These are phyloP conservation scores for Gymnoscopelus braueri DNA, from an alignment of 2,797 vertebrate genomes.

Conservation along the genomic window DNA sequence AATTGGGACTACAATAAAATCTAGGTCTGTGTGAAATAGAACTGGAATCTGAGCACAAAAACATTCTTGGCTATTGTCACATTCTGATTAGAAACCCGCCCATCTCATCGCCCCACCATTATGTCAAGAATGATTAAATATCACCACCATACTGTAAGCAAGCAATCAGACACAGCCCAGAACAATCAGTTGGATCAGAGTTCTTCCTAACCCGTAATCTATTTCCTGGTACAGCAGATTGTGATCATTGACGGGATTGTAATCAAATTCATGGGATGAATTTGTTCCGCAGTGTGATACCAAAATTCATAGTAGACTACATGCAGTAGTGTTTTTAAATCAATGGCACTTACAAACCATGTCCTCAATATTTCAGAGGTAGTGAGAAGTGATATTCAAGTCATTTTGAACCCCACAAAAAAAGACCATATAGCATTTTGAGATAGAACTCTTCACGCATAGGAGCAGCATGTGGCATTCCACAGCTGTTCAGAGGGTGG, in stretches of 20 bases:
- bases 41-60: conserved; percentile 50
- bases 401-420: too few relatives aligned
- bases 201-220: conserved; percentile 19
- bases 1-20: conserved; percentile 18
- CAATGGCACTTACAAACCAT: too few relatives aligned
- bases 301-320: too few relatives aligned
- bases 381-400: too few relatives aligned
- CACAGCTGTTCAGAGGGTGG: background rate
- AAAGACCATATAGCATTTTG: too few relatives aligned
- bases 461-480: conserved; percentile 6
- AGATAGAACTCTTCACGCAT: conserved; percentile 4
- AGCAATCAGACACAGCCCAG: conserved; percentile 19
- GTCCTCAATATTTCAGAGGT: too few relatives aligned
- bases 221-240: conserved; percentile 17
- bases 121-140: conserved; percentile 46
- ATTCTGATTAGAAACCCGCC: conserved; percentile 50
- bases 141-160: conserved; percentile 19
- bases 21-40: conserved; percentile 48
- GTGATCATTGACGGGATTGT: too few relatives aligned
- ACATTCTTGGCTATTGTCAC: conserved; percentile 25
- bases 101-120: conserved; percentile 12
- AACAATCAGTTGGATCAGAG: conserved; percentile 22
- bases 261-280: too few relatives aligned
- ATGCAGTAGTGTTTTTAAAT: too few relatives aligned
- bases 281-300: too few relatives aligned